Evolutionary conservation across 2,797 vertebrate species (phyloP).

Genomic region (Lutjanus campechanus): DNA sequence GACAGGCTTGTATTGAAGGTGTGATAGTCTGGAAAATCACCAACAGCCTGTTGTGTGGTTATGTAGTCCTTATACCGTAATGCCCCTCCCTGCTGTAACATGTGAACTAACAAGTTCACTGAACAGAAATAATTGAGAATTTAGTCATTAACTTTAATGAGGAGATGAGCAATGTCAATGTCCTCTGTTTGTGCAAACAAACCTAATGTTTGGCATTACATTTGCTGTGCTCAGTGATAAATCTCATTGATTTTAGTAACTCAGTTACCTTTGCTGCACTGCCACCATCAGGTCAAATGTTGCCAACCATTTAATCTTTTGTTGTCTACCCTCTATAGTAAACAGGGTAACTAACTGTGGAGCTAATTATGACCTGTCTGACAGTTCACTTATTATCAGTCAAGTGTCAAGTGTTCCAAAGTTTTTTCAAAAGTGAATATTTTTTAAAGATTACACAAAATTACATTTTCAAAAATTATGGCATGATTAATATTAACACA

Average conservation of each 20-base stretch:
- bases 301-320: neutral
- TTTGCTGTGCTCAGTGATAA: neutral
- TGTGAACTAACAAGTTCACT: conserved; percentile 64
- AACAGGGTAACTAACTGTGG: neutral
- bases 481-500: too few relatives aligned
- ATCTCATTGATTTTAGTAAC: neutral
- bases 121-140: neutral
- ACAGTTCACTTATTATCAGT: neutral
- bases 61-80: neutral
- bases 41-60: too few relatives aligned
- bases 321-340: neutral
- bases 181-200: neutral
- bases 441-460: too few relatives aligned
- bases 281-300: neutral
- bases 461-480: too few relatives aligned
- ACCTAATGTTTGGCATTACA: neutral
- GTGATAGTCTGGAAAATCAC: neutral
- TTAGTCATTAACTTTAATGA: neutral
- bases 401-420: too few relatives aligned
- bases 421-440: too few relatives aligned
- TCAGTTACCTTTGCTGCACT: conserved; percentile 10
- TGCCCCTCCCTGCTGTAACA: conserved; percentile 47
- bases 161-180: neutral
- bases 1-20: neutral
- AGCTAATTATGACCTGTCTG: conserved; percentile 9